Percentiles rank a stretch among this genome's conserved stretches.
These are phyloP conservation scores for Anaspis maculata DNA, from an alignment of 2,888 invertebrate genomes.

Conservation along the genomic window DNA sequence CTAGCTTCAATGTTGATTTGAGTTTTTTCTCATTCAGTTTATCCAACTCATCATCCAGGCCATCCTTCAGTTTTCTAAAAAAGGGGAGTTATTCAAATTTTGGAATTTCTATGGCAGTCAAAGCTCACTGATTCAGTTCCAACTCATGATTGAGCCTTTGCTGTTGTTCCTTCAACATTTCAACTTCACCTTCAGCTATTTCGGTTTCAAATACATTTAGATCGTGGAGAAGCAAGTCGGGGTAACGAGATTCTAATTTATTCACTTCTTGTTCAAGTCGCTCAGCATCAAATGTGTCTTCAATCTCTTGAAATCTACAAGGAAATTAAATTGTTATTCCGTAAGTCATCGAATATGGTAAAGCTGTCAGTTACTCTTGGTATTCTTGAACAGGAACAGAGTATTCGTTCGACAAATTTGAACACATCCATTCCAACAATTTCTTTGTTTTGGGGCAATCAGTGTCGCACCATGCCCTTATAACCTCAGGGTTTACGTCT, in stretches of 20 bases:
- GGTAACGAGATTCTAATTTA: conserved; percentile 20
- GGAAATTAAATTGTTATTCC: background rate
- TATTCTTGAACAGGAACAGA: too few species aligned
- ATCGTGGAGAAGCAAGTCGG: conserved; percentile 26
- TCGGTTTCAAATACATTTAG: conserved; percentile 24
- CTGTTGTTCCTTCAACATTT: conserved; percentile 14
- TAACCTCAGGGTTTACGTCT: conserved; percentile 23
- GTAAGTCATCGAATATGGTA: too few species aligned
- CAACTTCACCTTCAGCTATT: conserved; percentile 24
- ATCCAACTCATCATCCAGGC: too few species aligned
- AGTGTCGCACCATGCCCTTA: conserved; percentile 34
- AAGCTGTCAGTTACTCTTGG: too few species aligned
- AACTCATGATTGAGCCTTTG: background rate
- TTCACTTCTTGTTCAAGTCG: conserved; percentile 18
- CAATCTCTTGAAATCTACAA: conserved; percentile 18
- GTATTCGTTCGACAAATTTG: too few species aligned
- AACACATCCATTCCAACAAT: conserved; percentile 31
- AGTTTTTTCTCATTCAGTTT: too few species aligned
- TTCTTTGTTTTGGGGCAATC: conserved; percentile 25
- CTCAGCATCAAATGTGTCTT: conserved; percentile 10
- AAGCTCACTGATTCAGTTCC: conserved; percentile 1
- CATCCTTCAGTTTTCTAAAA: too few species aligned
- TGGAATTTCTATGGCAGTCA: too few species aligned
- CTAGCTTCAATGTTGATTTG: too few species aligned
- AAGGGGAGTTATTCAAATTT: too few species aligned